Conservation (phyloP, 2,113 vertebrate species). For the Podilymbus podiceps region DNA sequence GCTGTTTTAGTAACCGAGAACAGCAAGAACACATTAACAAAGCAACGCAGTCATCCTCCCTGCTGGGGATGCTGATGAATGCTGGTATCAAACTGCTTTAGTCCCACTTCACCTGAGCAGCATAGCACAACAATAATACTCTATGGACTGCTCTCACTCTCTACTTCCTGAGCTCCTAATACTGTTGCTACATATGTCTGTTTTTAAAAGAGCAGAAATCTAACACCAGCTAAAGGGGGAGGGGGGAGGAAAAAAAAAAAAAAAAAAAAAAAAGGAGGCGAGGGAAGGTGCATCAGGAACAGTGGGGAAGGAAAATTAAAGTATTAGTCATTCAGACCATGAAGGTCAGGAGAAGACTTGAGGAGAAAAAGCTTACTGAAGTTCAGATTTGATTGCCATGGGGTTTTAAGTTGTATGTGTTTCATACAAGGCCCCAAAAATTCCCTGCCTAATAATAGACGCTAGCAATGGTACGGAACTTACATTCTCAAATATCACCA, state of each 20-base stretch:
- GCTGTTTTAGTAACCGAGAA: neutral
- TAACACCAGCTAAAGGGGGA: fast-evolving
- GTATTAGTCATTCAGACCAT: neutral
- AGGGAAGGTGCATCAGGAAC: neutral
- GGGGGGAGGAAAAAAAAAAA: too few relatives aligned
- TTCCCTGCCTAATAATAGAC: neutral
- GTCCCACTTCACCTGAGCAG: neutral
- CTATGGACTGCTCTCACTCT: neutral
- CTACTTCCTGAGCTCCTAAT: neutral
- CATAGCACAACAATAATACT: neutral
- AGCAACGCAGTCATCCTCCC: neutral
- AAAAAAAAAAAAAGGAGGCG: fast-evolving
- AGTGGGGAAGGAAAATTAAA: neutral
- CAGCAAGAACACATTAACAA: neutral
- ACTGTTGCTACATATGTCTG: neutral
- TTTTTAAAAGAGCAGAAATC: neutral
- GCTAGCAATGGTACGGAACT: neutral
- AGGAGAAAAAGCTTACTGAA: neutral
- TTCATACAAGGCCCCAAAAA: neutral
- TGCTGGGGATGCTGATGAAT: neutral
- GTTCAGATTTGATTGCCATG: neutral
- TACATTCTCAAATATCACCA: neutral
- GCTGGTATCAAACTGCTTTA: neutral
- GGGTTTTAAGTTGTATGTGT: neutral
- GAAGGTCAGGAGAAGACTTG: neutral